These are phyloP conservation scores for Eupithecia pulchellata DNA, from an alignment of 2,888 invertebrate species.

Conservation along the genomic window DNA sequence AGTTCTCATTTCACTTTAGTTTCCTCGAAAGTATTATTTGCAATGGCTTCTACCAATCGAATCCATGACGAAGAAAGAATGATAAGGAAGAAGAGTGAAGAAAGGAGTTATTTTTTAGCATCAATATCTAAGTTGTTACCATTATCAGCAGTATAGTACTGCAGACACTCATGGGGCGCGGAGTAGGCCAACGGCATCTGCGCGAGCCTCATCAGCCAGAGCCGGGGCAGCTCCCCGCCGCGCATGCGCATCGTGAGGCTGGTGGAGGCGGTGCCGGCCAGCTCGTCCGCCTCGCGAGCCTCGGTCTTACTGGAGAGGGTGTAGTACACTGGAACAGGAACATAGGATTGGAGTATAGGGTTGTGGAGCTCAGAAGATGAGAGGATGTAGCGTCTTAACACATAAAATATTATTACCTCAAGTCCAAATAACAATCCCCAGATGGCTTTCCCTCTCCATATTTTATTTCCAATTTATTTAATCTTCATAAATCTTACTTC, in stretches of 20 bases:
- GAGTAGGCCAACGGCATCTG: conserved; percentile 92
- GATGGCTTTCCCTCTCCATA: too few species aligned
- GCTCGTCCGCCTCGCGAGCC: conserved; percentile 66
- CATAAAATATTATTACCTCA: too few species aligned
- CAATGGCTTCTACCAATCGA: neutral
- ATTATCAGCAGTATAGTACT: conserved; percentile 87
- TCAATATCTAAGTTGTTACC: conserved; percentile 71
- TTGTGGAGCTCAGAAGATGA: too few species aligned
- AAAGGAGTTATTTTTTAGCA: too few species aligned
- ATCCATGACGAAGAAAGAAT: too few species aligned
- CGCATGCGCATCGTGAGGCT: conserved; percentile 83
- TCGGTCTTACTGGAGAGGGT: conserved; percentile 84
- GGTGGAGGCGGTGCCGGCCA: conserved; percentile 59
- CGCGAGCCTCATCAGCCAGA: conserved; percentile 91
- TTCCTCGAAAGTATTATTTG: too few species aligned
- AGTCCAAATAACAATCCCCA: too few species aligned
- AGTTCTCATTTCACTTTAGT: too few species aligned
- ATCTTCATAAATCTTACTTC: too few species aligned
- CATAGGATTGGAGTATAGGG: too few species aligned
- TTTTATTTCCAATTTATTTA: too few species aligned
- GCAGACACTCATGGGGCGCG: conserved; percentile 91
- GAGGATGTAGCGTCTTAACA: too few species aligned
- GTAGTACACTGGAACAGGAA: conserved; percentile 86
- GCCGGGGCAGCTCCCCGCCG: conserved; percentile 86
- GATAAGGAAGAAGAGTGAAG: neutral